Evolutionary conservation across 2,113 vertebrate species (phyloP).

Genomic region (Bubo scandiacus): DNA sequence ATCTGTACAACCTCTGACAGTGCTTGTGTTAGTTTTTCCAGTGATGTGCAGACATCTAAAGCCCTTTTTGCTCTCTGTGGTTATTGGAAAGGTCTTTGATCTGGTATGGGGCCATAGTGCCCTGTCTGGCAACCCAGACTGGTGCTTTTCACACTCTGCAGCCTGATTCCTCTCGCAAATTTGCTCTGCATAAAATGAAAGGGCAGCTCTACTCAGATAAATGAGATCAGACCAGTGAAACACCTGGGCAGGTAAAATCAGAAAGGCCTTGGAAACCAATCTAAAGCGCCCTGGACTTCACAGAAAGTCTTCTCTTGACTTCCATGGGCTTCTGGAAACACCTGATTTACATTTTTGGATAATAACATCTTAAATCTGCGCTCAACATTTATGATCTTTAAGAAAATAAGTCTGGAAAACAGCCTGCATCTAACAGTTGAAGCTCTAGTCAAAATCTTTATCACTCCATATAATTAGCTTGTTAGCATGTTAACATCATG

Average conservation of each 20-base stretch:
- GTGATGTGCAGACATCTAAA: constrained; percentile 4
- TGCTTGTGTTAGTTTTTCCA: neutral
- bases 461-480: neutral
- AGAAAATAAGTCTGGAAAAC: neutral
- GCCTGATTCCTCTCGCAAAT: neutral
- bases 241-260: neutral
- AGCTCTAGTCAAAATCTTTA: neutral
- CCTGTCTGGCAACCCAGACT: neutral
- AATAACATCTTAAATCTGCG: neutral
- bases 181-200: neutral
- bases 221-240: neutral
- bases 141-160: neutral
- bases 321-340: neutral
- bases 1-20: neutral
- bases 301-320: neutral
- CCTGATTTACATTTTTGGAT: neutral
- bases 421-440: neutral
- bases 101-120: neutral
- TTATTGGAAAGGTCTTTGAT: constrained; percentile 1
- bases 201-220: neutral
- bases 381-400: neutral
- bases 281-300: neutral
- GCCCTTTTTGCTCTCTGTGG: neutral
- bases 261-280: neutral
- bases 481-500: neutral